A percentile compares a stretch with the other conserved stretches of the same genome.
Evolutionary conservation across 2,888 invertebrate genomes (phyloP).

Genomic region (Chymomyza amoena): DNA sequence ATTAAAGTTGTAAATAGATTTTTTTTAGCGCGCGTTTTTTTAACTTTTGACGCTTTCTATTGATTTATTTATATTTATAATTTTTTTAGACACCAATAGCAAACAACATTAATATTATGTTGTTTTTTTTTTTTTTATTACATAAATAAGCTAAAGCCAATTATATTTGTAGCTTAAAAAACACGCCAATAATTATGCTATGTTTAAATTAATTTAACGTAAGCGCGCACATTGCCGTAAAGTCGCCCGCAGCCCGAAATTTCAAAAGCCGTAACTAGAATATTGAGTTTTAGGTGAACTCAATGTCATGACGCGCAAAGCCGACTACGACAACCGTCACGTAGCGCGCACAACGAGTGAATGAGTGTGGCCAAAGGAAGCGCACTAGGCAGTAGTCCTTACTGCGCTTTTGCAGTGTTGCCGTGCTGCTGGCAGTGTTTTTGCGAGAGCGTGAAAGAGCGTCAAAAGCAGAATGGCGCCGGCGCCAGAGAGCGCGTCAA

Average conservation of each 20-base stretch:
- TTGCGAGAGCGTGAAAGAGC: not conserved
- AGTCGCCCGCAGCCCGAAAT: not conserved
- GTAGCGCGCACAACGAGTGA: slow-evolving; percentile 56
- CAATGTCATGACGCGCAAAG: not conserved
- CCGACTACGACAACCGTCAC: slow-evolving; percentile 44
- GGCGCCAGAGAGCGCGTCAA: slow-evolving; percentile 35
- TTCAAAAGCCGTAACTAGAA: not conserved
- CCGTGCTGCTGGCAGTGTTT: slow-evolving; percentile 37
- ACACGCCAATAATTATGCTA: not conserved
- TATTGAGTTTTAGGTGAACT: not conserved
- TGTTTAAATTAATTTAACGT: not conserved
- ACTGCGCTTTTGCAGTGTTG: slow-evolving; percentile 49
- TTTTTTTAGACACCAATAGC: not conserved
- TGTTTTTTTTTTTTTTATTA: too few species aligned
- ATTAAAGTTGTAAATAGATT: slow-evolving; percentile 16
- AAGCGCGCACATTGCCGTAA: not conserved
- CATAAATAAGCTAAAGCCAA: not conserved
- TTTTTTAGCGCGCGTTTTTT: not conserved
- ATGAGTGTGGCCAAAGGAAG: slow-evolving; percentile 27
- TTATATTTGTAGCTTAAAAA: not conserved
- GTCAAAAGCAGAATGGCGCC: slow-evolving; percentile 10
- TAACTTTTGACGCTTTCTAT: not conserved
- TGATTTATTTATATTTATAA: not conserved
- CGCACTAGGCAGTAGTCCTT: not conserved
- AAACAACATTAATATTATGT: not conserved